Percentiles rank a stretch among this genome's conserved stretches.
Conservation (phyloP, 2,888 invertebrate genomes). For the Sepioteuthis lessoniana region DNA sequence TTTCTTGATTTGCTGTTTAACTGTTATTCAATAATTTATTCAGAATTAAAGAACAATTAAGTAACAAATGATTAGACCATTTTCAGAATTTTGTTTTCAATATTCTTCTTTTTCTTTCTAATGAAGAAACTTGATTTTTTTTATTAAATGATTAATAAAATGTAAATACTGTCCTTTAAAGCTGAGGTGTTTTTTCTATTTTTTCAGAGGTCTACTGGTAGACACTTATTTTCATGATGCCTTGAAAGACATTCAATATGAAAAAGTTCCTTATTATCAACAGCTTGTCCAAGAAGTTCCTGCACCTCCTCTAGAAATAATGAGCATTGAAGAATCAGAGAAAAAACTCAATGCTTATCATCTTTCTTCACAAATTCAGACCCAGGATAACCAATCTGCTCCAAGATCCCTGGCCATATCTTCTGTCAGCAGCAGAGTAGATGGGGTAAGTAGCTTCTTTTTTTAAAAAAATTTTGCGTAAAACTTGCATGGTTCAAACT, state of each 20-base stretch:
- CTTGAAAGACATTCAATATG: constrained; percentile 66
- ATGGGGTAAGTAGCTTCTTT: neutral
- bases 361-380: neutral
- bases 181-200: neutral
- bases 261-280: constrained; percentile 71
- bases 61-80: no score
- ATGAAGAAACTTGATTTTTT: no score
- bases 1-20: no score
- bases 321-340: neutral
- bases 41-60: no score
- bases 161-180: neutral
- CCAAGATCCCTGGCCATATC: neutral
- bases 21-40: no score
- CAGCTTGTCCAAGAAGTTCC: constrained; percentile 65
- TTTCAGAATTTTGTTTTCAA: neutral
- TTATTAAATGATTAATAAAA: neutral
- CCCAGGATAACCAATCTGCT: neutral
- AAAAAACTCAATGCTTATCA: neutral
- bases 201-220: constrained; percentile 70
- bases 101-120: neutral
- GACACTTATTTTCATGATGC: constrained; percentile 71
- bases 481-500: no score
- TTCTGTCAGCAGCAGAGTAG: neutral
- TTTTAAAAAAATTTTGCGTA: neutral
- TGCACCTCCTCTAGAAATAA: neutral